Percentiles rank a stretch among this genome's conserved stretches.
These are phyloP conservation scores for Chrysolina haemoptera DNA, from an alignment of 2,888 invertebrate species.

Conservation along the genomic window DNA sequence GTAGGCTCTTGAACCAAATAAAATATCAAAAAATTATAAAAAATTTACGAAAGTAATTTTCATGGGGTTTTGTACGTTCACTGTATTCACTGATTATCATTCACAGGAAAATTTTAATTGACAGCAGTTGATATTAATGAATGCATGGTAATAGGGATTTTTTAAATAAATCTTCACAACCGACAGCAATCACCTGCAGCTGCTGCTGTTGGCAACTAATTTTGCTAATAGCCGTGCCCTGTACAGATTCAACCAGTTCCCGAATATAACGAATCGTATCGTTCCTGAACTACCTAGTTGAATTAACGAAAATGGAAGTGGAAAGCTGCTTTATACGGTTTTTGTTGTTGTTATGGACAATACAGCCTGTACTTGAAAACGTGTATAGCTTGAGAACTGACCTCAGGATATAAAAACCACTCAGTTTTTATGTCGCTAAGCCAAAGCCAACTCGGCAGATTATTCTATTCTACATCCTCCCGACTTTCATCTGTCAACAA, in stretches of 20 bases:
- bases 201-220: constrained; percentile 54
- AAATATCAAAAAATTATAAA: too few species aligned
- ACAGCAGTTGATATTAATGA: constrained; percentile 40
- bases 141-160: constrained; percentile 40
- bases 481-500: constrained; percentile 24
- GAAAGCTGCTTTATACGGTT: neutral
- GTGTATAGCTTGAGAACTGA: too few species aligned
- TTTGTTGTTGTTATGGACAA: neutral
- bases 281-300: constrained; percentile 2
- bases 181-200: constrained; percentile 54
- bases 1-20: too few species aligned
- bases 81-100: neutral
- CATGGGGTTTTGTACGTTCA: too few species aligned
- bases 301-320: neutral
- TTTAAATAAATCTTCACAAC: constrained; percentile 49
- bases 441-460: constrained; percentile 6
- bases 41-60: too few species aligned
- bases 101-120: constrained; percentile 30
- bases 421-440: constrained; percentile 4
- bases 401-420: neutral
- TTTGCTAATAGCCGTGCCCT: constrained; percentile 45
- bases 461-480: constrained; percentile 19
- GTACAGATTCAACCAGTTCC: constrained; percentile 11
- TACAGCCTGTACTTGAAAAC: too few species aligned
- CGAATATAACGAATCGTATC: constrained; percentile 11